Evolutionary conservation across 2,888 invertebrate genomes (phyloP), one percentile per base, ranked within the genome.

Genomic region (Masnerella sp.): DNA sequence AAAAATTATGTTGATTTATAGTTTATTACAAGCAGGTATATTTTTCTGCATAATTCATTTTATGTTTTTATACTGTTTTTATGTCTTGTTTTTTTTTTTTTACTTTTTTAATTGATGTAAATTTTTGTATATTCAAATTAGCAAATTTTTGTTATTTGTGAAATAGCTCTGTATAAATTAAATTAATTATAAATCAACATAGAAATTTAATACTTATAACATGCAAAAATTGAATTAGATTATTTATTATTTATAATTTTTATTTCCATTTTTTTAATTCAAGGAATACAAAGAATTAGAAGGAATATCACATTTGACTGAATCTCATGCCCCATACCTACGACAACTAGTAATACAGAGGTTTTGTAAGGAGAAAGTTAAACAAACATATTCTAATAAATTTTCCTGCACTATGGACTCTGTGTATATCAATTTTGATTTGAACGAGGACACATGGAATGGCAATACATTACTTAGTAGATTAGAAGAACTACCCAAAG

Each of bases 311-410:
- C 77, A 83, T 64, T 78, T 87, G 62, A 78, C 81, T 4, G 85
- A 84, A 73, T 82, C 87, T 0, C 87, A 87, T 54, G 82, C 85
- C 0, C 77, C 80, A 30, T 79, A 83, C 64, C 77, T 86, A 12
- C 78, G 84, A 12, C 84, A 84, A 25, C 85, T 84, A 56, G 77
- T 84, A 30, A 65, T 81, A 22, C 81, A 84, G 11, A 83, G 85
- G 47, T 79, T 65, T 49, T 22, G 76, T 0, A 87, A 87, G 75
- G 79, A 76, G 0, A 70, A 81, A 59, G 25, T 83, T 20, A 77
- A 77, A 12, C 47, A 77, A 34, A 15, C 81, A 9, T 8, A 42
- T 36, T 25, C 30, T 0, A 56, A 68, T 1, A 22, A 12, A 12
- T 34, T 51, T 25, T 1, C 7, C 25, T 12, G 75, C 17, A 84